Percentiles rank a stretch among this genome's conserved stretches.
Evolutionary conservation across 2,888 invertebrate genomes (phyloP).

Genomic region (Terebella lapidaria): DNA sequence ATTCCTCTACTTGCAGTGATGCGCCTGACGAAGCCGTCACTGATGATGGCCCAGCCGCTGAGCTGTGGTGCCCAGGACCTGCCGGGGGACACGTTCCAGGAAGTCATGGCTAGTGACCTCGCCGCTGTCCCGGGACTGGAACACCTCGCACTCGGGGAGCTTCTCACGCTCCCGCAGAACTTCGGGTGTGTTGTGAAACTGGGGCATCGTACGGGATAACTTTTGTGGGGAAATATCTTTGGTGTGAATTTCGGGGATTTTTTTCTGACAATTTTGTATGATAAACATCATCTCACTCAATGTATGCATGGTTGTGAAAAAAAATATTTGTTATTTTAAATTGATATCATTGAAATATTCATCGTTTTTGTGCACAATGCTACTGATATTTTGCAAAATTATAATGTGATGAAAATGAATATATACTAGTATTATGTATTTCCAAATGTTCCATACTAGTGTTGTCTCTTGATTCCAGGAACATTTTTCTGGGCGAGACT

Average conservation of each 20-base stretch:
- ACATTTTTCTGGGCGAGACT: slow-evolving; percentile 95
- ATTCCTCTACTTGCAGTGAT: slow-evolving; percentile 71
- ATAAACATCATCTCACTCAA: no score
- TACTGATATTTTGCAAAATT: no score
- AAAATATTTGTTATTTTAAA: no score
- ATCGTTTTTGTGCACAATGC: no score
- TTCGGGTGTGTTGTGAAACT: slow-evolving; percentile 87
- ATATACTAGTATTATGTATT: no score
- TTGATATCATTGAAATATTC: no score
- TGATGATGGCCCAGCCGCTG: slow-evolving; percentile 65
- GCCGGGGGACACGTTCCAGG: slow-evolving; percentile 74
- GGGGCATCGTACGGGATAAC: neutral
- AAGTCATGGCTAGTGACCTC: slow-evolving; percentile 75
- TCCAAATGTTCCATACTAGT: no score
- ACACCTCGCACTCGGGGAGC: slow-evolving; percentile 71
- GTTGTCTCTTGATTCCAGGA: slow-evolving; percentile 62
- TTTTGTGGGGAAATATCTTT: no score
- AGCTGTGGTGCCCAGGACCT: slow-evolving; percentile 82
- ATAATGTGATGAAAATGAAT: no score
- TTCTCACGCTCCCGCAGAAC: slow-evolving; percentile 88
- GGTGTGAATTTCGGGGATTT: no score
- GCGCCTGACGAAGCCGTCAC: slow-evolving; percentile 86
- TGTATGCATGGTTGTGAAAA: no score
- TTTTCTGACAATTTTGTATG: no score
- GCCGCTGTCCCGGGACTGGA: slow-evolving; percentile 71